Evolutionary conservation across 2,797 vertebrate genomes (phyloP), one percentile per base, ranked within the genome.

Genomic region (Argya squamiceps): DNA sequence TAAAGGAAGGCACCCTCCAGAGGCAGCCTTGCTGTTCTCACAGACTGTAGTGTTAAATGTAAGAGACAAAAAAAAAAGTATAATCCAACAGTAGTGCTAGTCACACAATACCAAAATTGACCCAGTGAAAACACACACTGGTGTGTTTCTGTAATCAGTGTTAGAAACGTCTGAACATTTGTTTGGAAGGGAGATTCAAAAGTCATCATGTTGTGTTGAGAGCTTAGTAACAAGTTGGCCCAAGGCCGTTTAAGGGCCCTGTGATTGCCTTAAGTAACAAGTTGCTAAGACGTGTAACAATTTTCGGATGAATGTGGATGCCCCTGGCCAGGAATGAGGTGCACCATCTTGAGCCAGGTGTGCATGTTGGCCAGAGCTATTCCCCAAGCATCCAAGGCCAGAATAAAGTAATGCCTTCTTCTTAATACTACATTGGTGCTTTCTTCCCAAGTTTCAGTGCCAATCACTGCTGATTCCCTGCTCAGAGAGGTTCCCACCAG

Each of bases 351-450:
- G 17, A 70, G n/a, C 37, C 21, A 18, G 17, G 10, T 4, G 7
- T 64, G 37, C 12, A 2, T 3, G 5, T 46, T 53, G 14, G 12
- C 22, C 0, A 0, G 17, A 27, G 46, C 30, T 50, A 3, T n/a
- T 55, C 56, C 32, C 16, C 6, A 6, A 37, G 9, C 14, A 44
- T 19, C 23, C 32, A 10, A 9, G 20, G 24, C n/a, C 50, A 30
- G 22, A 70, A 62, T 37, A 44, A 44, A 64, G 21, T 43, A 22
- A 16, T 52, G 44, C 24, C 15, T 10, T 6, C 29, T 26, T 55
- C n/a, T 34, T 39, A 22, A 16, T 39, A 11, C 6, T 27, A 0
- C 7, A 3, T 5, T 50, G 44, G 8, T 44, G 17, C 7, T 56
- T 18, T 83, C 29, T 27, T 70, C 44, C 44, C 9, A 9, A 27